Evolutionary conservation across 2,113 vertebrate species (phyloP), one percentile per base, ranked within the genome.

Genomic region (Candoia aspera): DNA sequence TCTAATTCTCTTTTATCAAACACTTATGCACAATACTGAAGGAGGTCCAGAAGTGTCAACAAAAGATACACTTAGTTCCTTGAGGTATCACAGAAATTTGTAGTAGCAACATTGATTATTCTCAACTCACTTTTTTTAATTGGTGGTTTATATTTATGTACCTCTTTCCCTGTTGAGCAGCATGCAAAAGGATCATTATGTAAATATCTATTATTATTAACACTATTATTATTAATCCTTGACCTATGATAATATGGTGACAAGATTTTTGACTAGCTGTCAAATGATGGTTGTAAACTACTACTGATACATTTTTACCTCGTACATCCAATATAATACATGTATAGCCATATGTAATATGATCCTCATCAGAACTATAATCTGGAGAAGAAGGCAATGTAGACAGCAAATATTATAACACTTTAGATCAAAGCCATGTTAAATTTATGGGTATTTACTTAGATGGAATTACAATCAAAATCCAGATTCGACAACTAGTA

Each of bases 1-100:
- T 92, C 85, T 84, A 92, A 19, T 94, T 94, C 95, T 95, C 90
- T 93, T 96, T 89, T 94, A 92, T 42, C 94, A 91, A 95, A 91
- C 83, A 94, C 94, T 94, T 94, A 94, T 0, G 11, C 42, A 91
- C 53, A 95, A 93, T 94, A 89, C 64, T 88, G n/a, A 57, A 26
- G 57, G 49, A 95, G 91, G 83, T 90, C 24, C 92, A 88, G 79
- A 79, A 94, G 91, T 0, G 3, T 73, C 0, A 0, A 86, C 88
- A 94, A 88, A n/a, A 94, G 46, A 10, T 92, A 90, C 11, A n/a
- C 19, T 90, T n/a, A 87, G 23, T 92, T 92, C 93, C 24, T 59
- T 79, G 33, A 79, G 17, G 33, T 79, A 79, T 42, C 17, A 42
- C 54, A 42, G 55, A 86, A 90, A 92, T 92, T 0, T 87, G 8